Base-by-base conservation (phyloP, 2,888 invertebrate species). In the Drosophila helvetica region DNA sequence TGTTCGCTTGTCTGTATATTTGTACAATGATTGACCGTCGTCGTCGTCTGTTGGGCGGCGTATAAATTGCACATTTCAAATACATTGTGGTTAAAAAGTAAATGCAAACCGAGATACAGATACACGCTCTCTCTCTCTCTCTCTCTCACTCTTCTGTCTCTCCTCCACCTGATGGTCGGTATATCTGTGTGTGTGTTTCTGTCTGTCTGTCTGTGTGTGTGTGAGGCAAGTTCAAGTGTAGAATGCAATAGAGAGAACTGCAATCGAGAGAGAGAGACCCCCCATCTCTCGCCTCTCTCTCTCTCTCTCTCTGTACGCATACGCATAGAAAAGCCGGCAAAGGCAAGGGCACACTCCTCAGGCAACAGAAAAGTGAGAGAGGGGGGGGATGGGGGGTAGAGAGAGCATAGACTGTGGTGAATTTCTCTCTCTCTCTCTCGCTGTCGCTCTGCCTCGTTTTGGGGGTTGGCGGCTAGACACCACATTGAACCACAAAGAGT, bases 21-120 rank as follows among this genome's bases (percentile, higher is more conserved):
- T 19, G 42, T 22, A 38, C 43, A 45, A 27, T 25, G 15, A 58
- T 53, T 38, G 53, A 33, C 27, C 54, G 46, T 48, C 27, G 59
- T 48, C 27, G 58, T 60, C 65, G 65, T 57, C 46, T 43, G 64
- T 47, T 51, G 55, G 70, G 54, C 77, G 71, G 59, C 70, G 72
- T 88, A 80, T 86, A 85, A 87, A 86, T 89, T 89, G 87, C 89
- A 86, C 86, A 87, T 87, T 87, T 88, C 74, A 77, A 83, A 86
- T 81, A 89, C 89, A 87, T 85, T 86, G 86, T 86, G 80, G 82
- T 78, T 82, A 85, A 87, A 89, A 87, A 77, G 88, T 89, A 87
- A 78, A 71, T 73, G 62, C 74, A 69, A 74, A 71, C 71, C 88
- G 72, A 77, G 54, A 84, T 63, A 77, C 70, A 74, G 51, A 69